Conservation (phyloP, 1,140 invertebrate genomes). For the Caenorhabditis inopinata region DNA sequence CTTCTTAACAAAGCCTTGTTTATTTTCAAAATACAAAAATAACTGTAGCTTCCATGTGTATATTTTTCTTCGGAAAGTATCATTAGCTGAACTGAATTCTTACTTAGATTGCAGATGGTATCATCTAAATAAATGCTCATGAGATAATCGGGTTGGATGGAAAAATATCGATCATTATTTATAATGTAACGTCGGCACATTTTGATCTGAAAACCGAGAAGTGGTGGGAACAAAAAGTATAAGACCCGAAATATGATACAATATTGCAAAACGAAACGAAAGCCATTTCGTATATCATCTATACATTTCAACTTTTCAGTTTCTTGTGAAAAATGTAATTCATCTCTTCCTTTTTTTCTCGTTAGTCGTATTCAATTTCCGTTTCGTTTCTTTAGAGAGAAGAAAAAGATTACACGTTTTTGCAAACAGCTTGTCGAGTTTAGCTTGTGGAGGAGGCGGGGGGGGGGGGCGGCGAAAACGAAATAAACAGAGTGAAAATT, state of each 20-base stretch:
- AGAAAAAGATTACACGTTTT: background rate
- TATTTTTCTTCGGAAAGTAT: no score
- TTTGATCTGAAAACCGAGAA: slow-evolving; percentile 24
- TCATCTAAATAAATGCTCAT: no score
- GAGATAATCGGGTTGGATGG: no score
- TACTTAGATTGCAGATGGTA: no score
- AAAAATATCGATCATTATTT: no score
- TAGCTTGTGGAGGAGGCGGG: no score
- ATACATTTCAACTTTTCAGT: slow-evolving; percentile 6
- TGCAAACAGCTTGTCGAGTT: background rate
- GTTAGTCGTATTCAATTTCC: background rate
- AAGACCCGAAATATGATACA: slow-evolving; percentile 16
- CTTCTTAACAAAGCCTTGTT: no score
- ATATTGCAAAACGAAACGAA: background rate
- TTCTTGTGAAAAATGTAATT: slow-evolving; percentile 24
- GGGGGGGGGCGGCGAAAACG: background rate
- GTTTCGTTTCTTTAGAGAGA: background rate
- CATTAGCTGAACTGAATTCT: no score
- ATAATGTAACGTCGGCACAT: background rate
- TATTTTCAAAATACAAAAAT: no score
- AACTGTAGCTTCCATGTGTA: no score
- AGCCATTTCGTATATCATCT: background rate
- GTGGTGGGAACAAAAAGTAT: slow-evolving; percentile 1
- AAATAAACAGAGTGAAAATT: background rate
- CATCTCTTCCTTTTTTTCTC: background rate